Conservation (phyloP, 2,888 invertebrate genomes). For the Fragum fragum region DNA sequence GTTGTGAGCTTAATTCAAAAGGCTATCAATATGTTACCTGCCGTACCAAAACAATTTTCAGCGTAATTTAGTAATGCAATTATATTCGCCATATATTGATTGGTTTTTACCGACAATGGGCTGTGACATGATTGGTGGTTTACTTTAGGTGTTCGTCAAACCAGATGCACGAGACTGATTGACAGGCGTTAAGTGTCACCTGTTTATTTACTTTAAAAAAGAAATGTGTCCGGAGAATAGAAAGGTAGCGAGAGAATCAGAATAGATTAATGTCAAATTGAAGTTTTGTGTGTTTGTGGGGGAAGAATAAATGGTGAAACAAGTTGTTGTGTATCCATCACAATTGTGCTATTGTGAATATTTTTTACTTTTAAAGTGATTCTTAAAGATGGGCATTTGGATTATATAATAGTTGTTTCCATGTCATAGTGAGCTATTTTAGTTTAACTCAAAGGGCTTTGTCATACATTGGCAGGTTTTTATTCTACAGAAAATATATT, state of each 20-base stretch:
- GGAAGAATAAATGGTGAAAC: no score
- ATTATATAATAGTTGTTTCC: no score
- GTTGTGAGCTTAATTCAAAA: conserved; percentile 3
- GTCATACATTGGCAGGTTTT: no score
- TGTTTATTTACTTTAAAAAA: conserved; percentile 15
- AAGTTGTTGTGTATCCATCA: no score
- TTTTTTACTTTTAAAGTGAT: no score
- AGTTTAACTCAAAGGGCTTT: no score
- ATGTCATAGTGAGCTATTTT: no score
- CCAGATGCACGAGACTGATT: background rate
- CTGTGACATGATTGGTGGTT: conserved; percentile 22
- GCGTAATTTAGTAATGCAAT: conserved; percentile 1
- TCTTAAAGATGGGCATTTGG: no score
- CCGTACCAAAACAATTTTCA: conserved; percentile 1
- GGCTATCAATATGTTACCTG: conserved; percentile 3
- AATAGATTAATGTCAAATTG: conserved; percentile 4
- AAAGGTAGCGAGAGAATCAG: conserved; percentile 11
- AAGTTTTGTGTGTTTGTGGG: no score
- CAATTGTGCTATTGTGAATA: no score
- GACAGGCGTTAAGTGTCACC: conserved; percentile 24
- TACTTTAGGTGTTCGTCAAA: background rate
- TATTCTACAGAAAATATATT: no score
- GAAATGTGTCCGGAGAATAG: conserved; percentile 1
- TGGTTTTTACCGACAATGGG: background rate
- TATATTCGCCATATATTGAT: conserved; percentile 10